These are phyloP conservation scores for Artemisiospiza belli DNA, from an alignment of 2,113 vertebrate genomes.

Conservation along the genomic window DNA sequence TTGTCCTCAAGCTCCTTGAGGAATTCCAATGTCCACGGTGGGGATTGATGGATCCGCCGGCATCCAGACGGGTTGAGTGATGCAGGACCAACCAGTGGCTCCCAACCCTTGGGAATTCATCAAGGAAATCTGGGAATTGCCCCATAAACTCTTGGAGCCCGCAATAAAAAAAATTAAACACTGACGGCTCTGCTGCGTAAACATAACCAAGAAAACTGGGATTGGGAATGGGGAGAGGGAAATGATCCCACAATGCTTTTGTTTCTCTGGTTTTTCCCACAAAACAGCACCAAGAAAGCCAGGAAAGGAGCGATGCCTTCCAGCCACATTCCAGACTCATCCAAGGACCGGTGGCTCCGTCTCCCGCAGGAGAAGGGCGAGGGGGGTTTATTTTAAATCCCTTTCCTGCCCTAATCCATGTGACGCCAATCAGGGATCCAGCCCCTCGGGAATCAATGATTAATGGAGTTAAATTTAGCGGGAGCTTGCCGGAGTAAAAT, in stretches of 20 bases:
- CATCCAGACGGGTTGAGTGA: fast-evolving
- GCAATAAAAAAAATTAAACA: constrained; percentile 65
- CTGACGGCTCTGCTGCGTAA: neutral
- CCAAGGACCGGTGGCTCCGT: neutral
- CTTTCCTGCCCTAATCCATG: constrained; percentile 47
- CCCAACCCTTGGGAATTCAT: constrained; percentile 74
- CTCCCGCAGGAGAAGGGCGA: neutral
- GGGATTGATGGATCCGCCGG: fast-evolving
- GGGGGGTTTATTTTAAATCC: neutral
- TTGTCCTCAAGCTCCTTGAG: constrained; percentile 38
- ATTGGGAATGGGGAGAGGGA: neutral
- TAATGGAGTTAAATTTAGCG: constrained; percentile 82
- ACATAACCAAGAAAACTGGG: constrained; percentile 36
- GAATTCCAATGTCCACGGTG: fast-evolving
- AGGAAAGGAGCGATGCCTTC: neutral
- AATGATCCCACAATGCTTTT: fast-evolving
- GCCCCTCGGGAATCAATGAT: constrained; percentile 73
- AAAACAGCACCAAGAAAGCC: neutral
- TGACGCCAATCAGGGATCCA: constrained; percentile 77
- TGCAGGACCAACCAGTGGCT: constrained; percentile 51
- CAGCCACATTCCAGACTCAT: neutral
- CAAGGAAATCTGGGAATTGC: constrained; percentile 73
- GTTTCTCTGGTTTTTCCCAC: neutral
- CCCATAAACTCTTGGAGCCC: constrained; percentile 52
- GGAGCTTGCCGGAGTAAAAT: constrained; percentile 70